Percentiles rank a stretch among this genome's conserved stretches.
phyloP scores from a whole-genome alignment of 1,140 invertebrate species.

The Drosophila athabasca region DNA sequence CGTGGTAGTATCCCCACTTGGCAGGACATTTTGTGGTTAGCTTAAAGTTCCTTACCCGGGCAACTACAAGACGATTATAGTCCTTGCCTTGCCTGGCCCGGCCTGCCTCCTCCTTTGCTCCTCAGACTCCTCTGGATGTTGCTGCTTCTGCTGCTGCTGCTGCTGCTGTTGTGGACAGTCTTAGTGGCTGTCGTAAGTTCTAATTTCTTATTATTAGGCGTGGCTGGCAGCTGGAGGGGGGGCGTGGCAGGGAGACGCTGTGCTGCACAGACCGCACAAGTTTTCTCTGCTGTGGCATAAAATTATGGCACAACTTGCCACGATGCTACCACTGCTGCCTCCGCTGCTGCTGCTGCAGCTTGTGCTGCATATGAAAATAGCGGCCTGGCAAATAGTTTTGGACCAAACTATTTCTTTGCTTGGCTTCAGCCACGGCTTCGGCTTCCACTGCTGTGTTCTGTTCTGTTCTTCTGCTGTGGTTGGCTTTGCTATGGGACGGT shows the following conservation, averaged over 20 bases:
- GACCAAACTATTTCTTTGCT: conserved; percentile 72
- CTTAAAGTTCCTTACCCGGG: conserved; percentile 62
- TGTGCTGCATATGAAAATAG: conserved; percentile 74
- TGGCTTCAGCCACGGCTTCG: conserved; percentile 8
- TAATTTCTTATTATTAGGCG: conserved; percentile 82
- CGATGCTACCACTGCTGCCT: conserved; percentile 16
- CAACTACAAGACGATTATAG: conserved; percentile 74
- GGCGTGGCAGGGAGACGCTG: not conserved
- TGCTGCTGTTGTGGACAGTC: conserved; percentile 69
- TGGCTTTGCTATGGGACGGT: conserved; percentile 64
- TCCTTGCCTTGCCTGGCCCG: conserved; percentile 13
- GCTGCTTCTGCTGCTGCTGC: not conserved
- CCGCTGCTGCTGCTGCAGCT: conserved; percentile 4
- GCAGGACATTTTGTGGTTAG: conserved; percentile 64
- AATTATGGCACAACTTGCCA: conserved; percentile 78
- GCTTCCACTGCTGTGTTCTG: conserved; percentile 12
- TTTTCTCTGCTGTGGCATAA: conserved; percentile 74
- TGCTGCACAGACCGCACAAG: conserved; percentile 59
- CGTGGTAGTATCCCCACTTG: conserved; percentile 35
- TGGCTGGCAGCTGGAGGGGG: conserved; percentile 35
- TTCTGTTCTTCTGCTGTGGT: conserved; percentile 48
- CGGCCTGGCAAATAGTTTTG: conserved; percentile 74
- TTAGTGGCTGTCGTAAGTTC: conserved; percentile 81
- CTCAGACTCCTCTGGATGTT: too few relatives aligned
- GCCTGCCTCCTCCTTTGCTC: too few relatives aligned